Conservation (phyloP, 2,888 invertebrate species). For the Argyra leucocephala region DNA sequence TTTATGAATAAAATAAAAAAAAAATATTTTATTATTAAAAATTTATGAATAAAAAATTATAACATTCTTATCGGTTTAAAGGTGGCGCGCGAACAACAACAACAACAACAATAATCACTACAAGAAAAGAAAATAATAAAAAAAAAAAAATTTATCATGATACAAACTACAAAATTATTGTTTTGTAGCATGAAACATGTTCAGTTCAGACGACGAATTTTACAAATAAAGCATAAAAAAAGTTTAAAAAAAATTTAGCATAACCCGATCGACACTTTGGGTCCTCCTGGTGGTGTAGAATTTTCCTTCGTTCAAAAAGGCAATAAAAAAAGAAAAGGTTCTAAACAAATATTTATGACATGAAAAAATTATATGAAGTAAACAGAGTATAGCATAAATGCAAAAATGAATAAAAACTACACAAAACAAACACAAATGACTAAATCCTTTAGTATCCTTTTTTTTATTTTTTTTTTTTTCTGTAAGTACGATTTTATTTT, state of each 20-base stretch:
- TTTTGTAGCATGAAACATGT: background rate
- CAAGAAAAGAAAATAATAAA: background rate
- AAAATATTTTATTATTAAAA: background rate
- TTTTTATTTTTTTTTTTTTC: background rate
- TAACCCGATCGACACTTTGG: background rate
- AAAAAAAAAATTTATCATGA: background rate
- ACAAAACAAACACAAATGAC: background rate
- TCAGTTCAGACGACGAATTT: background rate
- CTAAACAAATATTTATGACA: conserved; percentile 1
- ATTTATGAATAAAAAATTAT: background rate
- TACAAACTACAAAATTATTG: background rate
- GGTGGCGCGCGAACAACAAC: no score
- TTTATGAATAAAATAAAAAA: conserved; percentile 6
- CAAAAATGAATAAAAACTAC: background rate
- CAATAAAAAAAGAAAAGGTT: background rate
- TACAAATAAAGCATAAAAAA: background rate
- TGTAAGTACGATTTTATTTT: background rate
- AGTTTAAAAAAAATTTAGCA: background rate
- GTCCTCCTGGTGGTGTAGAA: background rate
- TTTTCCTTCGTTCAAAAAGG: background rate
- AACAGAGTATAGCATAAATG: no score
- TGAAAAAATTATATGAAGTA: background rate
- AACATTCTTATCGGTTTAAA: background rate
- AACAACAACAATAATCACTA: no score
- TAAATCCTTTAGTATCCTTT: background rate